A percentile compares a stretch with the other conserved stretches of the same genome.
phyloP scores from a whole-genome alignment of 1,140 invertebrate species.

The Aphelenchoides besseyi region DNA sequence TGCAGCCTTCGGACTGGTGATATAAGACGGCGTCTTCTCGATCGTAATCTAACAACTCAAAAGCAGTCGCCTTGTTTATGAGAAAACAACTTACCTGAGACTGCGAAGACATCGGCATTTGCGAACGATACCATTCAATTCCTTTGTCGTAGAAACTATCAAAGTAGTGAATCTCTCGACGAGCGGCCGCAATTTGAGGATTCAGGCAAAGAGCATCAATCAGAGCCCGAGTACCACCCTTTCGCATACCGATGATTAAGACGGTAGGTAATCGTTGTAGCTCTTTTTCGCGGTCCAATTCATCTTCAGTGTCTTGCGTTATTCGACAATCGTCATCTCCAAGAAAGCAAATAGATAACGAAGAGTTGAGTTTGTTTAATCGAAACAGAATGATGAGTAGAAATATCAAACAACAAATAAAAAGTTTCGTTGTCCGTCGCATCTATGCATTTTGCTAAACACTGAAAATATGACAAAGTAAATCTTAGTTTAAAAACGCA shows the following conservation, averaged over 20 bases:
- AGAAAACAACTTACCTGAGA: slow-evolving; percentile 39
- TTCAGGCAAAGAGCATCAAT: slow-evolving; percentile 64
- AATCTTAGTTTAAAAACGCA: no score
- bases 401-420: not conserved
- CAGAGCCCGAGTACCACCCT: slow-evolving; percentile 65
- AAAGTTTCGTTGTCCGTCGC: not conserved
- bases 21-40: slow-evolving; percentile 62
- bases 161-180: slow-evolving; percentile 64
- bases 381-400: not conserved
- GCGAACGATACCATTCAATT: slow-evolving; percentile 57
- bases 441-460: no score
- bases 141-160: slow-evolving; percentile 58
- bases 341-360: not conserved
- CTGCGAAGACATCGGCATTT: slow-evolving; percentile 49
- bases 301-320: no score
- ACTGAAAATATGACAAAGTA: no score
- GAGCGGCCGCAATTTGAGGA: slow-evolving; percentile 61
- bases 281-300: not conserved
- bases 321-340: not conserved
- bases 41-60: slow-evolving; percentile 44
- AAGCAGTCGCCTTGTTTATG: not conserved
- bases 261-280: slow-evolving; percentile 33
- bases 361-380: no score
- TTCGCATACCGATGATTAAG: slow-evolving; percentile 65
- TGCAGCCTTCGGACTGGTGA: slow-evolving; percentile 44